Evolutionary conservation across 2,797 vertebrate genomes (phyloP).

Genomic region (Labroides dimidiatus): DNA sequence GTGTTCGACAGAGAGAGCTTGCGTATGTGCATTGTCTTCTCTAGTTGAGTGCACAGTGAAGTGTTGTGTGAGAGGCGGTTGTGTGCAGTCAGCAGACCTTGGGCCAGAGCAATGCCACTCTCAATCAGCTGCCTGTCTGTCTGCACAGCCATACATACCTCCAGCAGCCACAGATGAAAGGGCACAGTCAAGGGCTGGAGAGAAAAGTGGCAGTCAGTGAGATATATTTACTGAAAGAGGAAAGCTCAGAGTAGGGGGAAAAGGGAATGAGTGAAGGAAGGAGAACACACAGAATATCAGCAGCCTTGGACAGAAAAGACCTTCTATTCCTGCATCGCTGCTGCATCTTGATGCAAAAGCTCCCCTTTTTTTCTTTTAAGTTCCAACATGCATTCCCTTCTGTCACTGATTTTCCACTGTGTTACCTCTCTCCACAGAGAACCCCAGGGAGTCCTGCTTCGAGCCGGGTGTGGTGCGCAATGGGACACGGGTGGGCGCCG

Average conservation of each 20-base stretch:
- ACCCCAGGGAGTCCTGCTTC: slow-evolving; percentile 97
- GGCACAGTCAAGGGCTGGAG: slow-evolving; percentile 59
- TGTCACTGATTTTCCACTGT: slow-evolving; percentile 65
- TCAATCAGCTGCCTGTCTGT: slow-evolving; percentile 81
- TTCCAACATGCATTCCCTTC: slow-evolving; percentile 40
- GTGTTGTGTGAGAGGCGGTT: slow-evolving; percentile 69
- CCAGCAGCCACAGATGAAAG: slow-evolving; percentile 68
- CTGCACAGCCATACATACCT: slow-evolving; percentile 67
- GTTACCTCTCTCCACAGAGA: slow-evolving; percentile 85
- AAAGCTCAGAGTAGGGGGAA: slow-evolving; percentile 35
- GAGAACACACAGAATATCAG: slow-evolving; percentile 32
- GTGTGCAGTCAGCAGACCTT: slow-evolving; percentile 85
- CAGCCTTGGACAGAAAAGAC: slow-evolving; percentile 27
- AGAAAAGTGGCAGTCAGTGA: slow-evolving; percentile 65
- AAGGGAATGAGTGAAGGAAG: slow-evolving; percentile 6
- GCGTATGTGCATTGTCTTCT: slow-evolving; percentile 76
- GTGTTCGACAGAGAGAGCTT: slow-evolving; percentile 49
- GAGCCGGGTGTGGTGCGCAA: slow-evolving; percentile 94
- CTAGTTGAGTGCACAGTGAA: slow-evolving; percentile 63
- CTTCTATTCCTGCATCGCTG: slow-evolving; percentile 31
- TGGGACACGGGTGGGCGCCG: slow-evolving; percentile 90
- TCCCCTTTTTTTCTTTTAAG: slow-evolving; percentile 31
- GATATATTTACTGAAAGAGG: slow-evolving; percentile 65
- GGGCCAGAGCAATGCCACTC: slow-evolving; percentile 79
- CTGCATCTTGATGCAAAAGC: slow-evolving; percentile 46